Percentiles rank a stretch among this genome's conserved stretches.
These are phyloP conservation scores for Ceratitis capitata DNA, from an alignment of 1,140 invertebrate species.

Conservation along the genomic window DNA sequence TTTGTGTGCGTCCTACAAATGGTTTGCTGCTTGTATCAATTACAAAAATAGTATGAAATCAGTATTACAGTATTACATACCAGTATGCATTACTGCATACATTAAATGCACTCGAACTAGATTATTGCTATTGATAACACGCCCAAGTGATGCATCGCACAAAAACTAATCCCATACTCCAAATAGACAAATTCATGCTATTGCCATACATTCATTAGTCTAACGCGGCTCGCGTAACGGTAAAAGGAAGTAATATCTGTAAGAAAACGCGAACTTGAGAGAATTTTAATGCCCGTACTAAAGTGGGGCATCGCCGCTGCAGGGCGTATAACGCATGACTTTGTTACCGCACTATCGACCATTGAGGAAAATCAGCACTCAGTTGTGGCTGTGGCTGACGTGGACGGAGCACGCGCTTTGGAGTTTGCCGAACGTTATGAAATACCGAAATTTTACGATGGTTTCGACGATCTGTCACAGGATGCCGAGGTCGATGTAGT, in stretches of 20 bases:
- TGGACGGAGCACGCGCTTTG: slow-evolving; percentile 73
- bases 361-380: slow-evolving; percentile 72
- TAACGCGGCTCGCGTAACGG: background rate
- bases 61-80: background rate
- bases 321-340: slow-evolving; percentile 84
- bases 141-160: background rate
- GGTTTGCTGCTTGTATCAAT: background rate
- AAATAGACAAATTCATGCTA: no score
- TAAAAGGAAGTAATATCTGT: background rate
- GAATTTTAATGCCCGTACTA: background rate
- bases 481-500: slow-evolving; percentile 82
- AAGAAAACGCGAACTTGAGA: background rate
- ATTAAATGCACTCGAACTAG: background rate
- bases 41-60: background rate
- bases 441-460: slow-evolving; percentile 76
- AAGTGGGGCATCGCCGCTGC: slow-evolving; percentile 80
- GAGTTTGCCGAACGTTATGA: slow-evolving; percentile 77
- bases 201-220: background rate
- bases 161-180: background rate
- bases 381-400: slow-evolving; percentile 79
- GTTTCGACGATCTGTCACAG: slow-evolving; percentile 77
- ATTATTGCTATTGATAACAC: background rate
- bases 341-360: slow-evolving; percentile 75
- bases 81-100: background rate
- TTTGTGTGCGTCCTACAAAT: background rate